Evolutionary conservation across 2,888 invertebrate species (phyloP).

Genomic region (Habrosyne pyritoides): DNA sequence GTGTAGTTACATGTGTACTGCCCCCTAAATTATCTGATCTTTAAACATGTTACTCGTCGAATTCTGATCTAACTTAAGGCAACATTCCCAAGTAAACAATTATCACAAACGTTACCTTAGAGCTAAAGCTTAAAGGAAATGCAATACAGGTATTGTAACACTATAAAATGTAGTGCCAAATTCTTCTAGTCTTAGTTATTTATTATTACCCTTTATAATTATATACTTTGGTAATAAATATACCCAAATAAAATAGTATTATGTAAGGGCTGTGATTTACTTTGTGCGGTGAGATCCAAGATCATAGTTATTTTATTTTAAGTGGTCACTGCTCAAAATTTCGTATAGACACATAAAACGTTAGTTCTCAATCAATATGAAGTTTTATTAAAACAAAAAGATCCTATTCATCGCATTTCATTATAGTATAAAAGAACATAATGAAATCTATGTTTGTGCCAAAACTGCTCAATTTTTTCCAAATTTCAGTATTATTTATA

Average conservation of each 20-base stretch:
- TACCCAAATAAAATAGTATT: conserved; percentile 40
- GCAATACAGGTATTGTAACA: conserved; percentile 42
- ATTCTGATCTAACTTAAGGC: conserved; percentile 31
- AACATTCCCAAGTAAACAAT: conserved; percentile 13
- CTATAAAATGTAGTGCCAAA: conserved; percentile 56
- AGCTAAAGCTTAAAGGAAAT: conserved; percentile 45
- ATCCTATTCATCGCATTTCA: conserved; percentile 19
- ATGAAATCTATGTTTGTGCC: conserved; percentile 60
- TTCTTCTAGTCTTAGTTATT: conserved; percentile 41
- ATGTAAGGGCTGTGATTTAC: conserved; percentile 78
- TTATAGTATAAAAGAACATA: conserved; percentile 30
- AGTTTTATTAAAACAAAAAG: neutral
- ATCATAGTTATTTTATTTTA: conserved; percentile 53
- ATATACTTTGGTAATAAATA: conserved; percentile 32
- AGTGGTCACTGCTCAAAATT: conserved; percentile 40
- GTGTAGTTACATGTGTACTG: conserved; percentile 60
- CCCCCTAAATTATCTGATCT: conserved; percentile 21
- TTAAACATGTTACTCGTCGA: conserved; percentile 26
- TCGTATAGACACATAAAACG: conserved; percentile 17
- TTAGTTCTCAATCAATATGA: neutral
- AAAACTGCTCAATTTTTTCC: conserved; percentile 75
- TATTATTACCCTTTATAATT: conserved; percentile 37
- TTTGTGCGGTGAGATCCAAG: conserved; percentile 69
- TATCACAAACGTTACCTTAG: conserved; percentile 28
- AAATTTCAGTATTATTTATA: conserved; percentile 48